phyloP scores from a whole-genome alignment of 1,140 invertebrate genomes.

The Apis florea region DNA sequence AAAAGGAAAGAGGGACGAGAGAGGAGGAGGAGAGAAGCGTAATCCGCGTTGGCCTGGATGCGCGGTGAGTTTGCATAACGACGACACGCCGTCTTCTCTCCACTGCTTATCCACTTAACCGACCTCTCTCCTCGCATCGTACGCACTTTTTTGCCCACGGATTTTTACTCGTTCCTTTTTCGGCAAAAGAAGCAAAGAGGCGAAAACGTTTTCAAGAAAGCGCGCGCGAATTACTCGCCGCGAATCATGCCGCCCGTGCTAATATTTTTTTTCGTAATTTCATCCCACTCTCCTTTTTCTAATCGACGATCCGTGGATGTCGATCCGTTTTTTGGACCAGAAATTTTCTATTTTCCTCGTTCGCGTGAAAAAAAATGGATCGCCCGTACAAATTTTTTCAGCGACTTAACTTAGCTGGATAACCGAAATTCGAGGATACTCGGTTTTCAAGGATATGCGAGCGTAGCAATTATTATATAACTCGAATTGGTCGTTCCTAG shows the following conservation, averaged over 20 bases:
- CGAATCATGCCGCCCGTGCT: neutral
- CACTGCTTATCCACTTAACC: conserved; percentile 45
- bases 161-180: conserved; percentile 30
- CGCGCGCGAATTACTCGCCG: neutral
- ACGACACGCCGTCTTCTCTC: neutral
- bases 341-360: too few species aligned
- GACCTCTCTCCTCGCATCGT: conserved; percentile 10
- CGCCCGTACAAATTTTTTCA: too few species aligned
- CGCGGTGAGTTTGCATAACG: conserved; percentile 41
- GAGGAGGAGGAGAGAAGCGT: conserved; percentile 6
- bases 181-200: neutral
- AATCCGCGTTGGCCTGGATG: conserved; percentile 23
- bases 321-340: too few species aligned
- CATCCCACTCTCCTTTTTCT: too few species aligned
- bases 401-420: too few species aligned
- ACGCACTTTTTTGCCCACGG: conserved; percentile 3
- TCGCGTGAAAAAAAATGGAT: neutral
- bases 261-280: neutral
- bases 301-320: too few species aligned
- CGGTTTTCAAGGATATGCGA: too few species aligned
- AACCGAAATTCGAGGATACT: too few species aligned
- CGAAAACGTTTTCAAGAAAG: neutral
- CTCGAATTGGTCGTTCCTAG: neutral
- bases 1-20: neutral
- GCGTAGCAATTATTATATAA: neutral